Evolutionary conservation across 1,140 invertebrate genomes (phyloP), one percentile per base, ranked within the genome.

Genomic region (Drosophila fuyamai): DNA sequence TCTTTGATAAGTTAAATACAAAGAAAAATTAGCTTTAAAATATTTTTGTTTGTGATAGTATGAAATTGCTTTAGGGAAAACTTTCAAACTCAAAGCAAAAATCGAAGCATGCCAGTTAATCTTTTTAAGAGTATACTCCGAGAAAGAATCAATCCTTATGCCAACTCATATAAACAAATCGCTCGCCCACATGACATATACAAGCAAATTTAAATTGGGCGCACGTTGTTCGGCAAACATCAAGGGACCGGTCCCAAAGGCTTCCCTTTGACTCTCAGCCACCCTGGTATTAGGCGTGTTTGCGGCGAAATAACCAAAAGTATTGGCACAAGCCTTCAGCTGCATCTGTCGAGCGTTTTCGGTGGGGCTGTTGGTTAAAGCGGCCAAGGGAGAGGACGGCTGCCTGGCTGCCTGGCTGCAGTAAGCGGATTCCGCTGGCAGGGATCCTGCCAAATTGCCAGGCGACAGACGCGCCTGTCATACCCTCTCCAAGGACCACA

Each of bases 401-500:
- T 36, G 13, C 23, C 23, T n/a, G 29, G 43, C 12, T 40, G 38
- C 7, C 35, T 13, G 38, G 18, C 46, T 48, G 54, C 60, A 53
- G 62, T 74, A 81, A 86, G 68, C 68, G 68, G 81, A 72, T 84
- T 86, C 36, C 10, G 29, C 68, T 62, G 65, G 43, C 56, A 75
- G 53, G 66, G 43, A 57, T 40, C 44, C 65, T 46, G 53, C 67
- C 13, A 76, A 82, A 88, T 82, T 86, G 83, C 60, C 50, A 59
- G 59, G 78, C 81, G 65, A 84, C 77, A 76, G 79, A 76, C 82
- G 62, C 70, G 44, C 40, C 48, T 81, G 74, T 76, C 81, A 73
- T 32, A 51, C 51, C 35, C 32, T 54, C 50, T 70, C 65, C 55
- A 47, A 23, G 23, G 29, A 56, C 56, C 32, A 46, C 38, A 14